A percentile compares a stretch with the other conserved stretches of the same genome.
Conservation (phyloP, 2,797 vertebrate genomes). For the Trichosurus vulpecula region DNA sequence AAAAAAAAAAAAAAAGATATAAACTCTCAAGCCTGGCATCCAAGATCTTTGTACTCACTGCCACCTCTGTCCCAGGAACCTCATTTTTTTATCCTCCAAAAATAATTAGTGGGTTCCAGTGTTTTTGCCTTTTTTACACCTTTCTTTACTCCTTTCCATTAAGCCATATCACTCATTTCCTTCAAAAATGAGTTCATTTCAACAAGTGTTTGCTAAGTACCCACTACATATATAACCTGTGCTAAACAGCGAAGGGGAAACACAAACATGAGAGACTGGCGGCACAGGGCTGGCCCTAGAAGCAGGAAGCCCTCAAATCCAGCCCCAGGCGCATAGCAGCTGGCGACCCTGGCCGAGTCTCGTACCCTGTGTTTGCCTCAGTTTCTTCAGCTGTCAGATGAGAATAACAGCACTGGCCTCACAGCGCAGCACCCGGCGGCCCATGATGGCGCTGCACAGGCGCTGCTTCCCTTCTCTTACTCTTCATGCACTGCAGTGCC, state of each 20-base stretch:
- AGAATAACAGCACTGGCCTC: not conserved
- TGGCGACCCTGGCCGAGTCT: not conserved
- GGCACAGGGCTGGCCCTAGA: not conserved
- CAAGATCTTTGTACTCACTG: not conserved
- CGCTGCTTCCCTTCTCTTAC: not conserved
- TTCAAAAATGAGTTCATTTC: not conserved
- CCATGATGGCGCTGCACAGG: not conserved
- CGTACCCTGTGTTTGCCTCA: not conserved
- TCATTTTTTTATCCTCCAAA: not conserved
- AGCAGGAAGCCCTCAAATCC: not conserved
- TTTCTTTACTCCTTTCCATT: not conserved
- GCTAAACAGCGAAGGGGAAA: not conserved
- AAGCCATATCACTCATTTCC: not conserved
- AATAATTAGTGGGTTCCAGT: not conserved
- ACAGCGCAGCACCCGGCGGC: not conserved
- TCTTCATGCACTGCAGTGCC: not conserved
- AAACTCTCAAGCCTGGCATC: not conserved
- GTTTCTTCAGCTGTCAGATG: not conserved
- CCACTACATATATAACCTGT: not conserved
- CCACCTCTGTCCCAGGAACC: not conserved
- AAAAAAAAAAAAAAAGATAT: too few relatives aligned
- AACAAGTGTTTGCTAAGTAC: not conserved
- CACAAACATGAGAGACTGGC: not conserved
- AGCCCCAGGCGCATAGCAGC: not conserved
- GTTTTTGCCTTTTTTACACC: not conserved